Evolutionary conservation across 2,888 invertebrate genomes (phyloP).

Genomic region (Leucophora obtusa): DNA sequence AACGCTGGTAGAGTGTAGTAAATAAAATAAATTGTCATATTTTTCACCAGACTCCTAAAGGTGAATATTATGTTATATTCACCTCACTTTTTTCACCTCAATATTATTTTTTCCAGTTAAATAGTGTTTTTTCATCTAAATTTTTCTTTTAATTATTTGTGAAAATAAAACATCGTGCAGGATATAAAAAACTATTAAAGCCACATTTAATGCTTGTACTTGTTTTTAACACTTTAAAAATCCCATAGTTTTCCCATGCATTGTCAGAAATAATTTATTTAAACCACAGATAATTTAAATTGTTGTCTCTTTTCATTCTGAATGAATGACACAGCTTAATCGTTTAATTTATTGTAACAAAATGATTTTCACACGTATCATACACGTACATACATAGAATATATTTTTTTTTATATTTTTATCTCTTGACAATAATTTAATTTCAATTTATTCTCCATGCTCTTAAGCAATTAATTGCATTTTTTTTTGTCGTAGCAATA

Average conservation of each 20-base stretch:
- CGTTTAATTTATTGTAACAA: conserved; percentile 52
- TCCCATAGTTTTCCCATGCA: not conserved
- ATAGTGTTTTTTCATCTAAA: too few species aligned
- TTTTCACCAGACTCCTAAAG: too few species aligned
- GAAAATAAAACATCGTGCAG: too few species aligned
- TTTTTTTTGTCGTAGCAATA: conserved; percentile 14
- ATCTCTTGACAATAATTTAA: conserved; percentile 58
- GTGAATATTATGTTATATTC: too few species aligned
- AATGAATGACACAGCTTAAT: conserved; percentile 34
- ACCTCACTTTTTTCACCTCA: too few species aligned
- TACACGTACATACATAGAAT: conserved; percentile 5
- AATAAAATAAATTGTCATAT: too few species aligned
- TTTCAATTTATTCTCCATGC: conserved; percentile 49
- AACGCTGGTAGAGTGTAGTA: too few species aligned
- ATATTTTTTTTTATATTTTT: not conserved
- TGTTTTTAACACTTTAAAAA: too few species aligned
- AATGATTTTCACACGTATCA: conserved; percentile 43
- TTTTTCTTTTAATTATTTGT: too few species aligned
- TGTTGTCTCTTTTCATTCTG: not conserved
- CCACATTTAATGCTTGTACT: too few species aligned
- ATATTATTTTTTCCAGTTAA: too few species aligned
- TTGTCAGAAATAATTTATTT: not conserved
- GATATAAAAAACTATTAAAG: too few species aligned
- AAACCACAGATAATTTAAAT: not conserved
- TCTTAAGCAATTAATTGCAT: conserved; percentile 54